Base-by-base conservation (phyloP, 2,888 invertebrate species). In the Acanthosoma haemorrhoidale region DNA sequence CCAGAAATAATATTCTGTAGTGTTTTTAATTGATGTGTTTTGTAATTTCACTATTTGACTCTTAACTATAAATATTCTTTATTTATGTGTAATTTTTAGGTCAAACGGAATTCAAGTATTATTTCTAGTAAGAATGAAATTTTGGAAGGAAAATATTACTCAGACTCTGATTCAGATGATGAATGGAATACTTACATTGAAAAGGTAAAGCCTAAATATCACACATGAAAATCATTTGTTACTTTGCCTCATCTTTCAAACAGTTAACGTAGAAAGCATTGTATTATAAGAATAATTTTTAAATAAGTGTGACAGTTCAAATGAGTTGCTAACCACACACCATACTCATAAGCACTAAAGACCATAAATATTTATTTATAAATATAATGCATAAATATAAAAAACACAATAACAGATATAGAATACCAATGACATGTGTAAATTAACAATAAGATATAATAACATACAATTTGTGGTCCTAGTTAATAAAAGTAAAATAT, bases 131-230 rank as follows among this genome's bases (percentile, higher is more conserved):
- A 57, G 31, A 67, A 18, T 31, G 32, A 69, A 69, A 63, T 63
- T 32, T n/a, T 29, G 13, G 57, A 32, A 21, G 69, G 66, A 58
- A 63, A 70, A 38, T 38, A 31, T 9, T 70, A 70, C 43, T 71
- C 73, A 25, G 74, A 74, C 32, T 72, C 72, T 9, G 74, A 73
- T 39, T 73, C 73, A 9, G 74, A 74, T 60, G 69, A 69, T 32
- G 74, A 74, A 38, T 69, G 70, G 64, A 39, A 71, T 68, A 16
- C 61, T 5, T 57, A 58, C 25, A n/a, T 4, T 21, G 68, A 73
- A 71, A 71, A 18, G 60, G 71, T 71, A 36, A 58, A 31, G 15
- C n/a, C n/a, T n/a, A n/a, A n/a, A n/a, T n/a, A n/a, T n/a, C n/a
- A n/a, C n/a, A n/a, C n/a, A n/a, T n/a, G n/a, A n/a, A n/a, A n/a